Percentiles rank a stretch among this genome's conserved stretches.
These are phyloP conservation scores for Neopipo cinnamomea DNA, from an alignment of 2,113 vertebrate species.

Conservation along the genomic window DNA sequence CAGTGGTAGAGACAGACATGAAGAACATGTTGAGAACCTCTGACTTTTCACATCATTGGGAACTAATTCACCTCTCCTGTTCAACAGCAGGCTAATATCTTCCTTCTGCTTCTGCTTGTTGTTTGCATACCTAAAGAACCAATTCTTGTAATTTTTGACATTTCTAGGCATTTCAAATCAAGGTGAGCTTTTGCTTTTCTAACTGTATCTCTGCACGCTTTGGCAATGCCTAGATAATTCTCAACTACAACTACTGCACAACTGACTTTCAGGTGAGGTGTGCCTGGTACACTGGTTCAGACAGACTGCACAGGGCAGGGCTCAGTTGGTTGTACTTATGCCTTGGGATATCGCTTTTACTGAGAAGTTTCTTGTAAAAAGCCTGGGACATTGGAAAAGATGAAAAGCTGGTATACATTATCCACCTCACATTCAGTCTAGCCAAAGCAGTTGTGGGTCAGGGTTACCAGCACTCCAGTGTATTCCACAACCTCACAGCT, in stretches of 20 bases:
- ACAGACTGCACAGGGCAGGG: neutral
- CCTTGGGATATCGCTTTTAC: neutral
- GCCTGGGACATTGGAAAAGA: neutral
- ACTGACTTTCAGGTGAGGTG: neutral
- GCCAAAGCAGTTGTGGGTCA: neutral
- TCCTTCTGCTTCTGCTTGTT: neutral
- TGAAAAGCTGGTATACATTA: neutral
- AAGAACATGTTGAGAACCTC: neutral
- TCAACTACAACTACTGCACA: neutral
- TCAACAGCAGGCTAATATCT: neutral
- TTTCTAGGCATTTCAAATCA: neutral
- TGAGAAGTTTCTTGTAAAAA: neutral
- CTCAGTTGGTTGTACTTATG: neutral
- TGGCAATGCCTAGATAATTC: neutral
- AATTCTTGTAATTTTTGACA: neutral
- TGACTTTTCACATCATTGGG: neutral
- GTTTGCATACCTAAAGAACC: neutral
- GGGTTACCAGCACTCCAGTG: rapidly evolving
- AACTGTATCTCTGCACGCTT: neutral
- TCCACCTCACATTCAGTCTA: neutral
- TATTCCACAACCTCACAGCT: neutral
- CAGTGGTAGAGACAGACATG: neutral
- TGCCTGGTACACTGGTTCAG: neutral
- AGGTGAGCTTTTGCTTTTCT: neutral
- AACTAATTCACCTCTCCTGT: neutral